Evolutionary conservation across 2,888 invertebrate species (phyloP).

Genomic region (Eugnorisma glareosa): DNA sequence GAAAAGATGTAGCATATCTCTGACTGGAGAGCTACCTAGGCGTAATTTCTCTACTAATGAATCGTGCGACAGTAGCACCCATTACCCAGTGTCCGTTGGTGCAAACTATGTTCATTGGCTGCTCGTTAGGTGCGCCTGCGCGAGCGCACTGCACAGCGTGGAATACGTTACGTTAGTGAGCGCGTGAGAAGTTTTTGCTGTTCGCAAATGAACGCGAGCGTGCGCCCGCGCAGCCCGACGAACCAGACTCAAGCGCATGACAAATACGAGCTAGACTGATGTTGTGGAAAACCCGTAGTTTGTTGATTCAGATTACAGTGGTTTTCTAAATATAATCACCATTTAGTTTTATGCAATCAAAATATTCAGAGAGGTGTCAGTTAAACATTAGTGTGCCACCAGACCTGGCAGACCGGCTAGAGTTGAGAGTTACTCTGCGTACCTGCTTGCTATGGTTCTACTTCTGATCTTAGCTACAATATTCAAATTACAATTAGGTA

Average conservation of each 20-base stretch:
- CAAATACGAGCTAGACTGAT: conserved; percentile 22
- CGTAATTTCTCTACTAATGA: conserved; percentile 42
- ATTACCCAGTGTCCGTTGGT: conserved; percentile 25
- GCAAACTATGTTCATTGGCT: conserved; percentile 54
- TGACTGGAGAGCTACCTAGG: not conserved
- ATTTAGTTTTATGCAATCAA: not conserved
- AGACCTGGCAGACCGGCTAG: not conserved
- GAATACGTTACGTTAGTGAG: conserved; percentile 58
- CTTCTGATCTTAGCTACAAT: not conserved
- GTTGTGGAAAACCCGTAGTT: conserved; percentile 33
- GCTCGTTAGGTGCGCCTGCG: conserved; percentile 57
- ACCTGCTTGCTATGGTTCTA: not conserved
- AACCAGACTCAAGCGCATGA: conserved; percentile 62
- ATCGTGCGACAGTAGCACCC: conserved; percentile 16
- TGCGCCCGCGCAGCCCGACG: conserved; percentile 43
- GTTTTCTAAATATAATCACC: too few species aligned
- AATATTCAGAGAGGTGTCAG: too few species aligned
- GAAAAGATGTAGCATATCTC: conserved; percentile 4
- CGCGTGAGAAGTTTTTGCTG: conserved; percentile 60
- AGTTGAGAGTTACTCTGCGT: not conserved
- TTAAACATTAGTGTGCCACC: not conserved
- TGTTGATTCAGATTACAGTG: conserved; percentile 10
- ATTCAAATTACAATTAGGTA: not conserved
- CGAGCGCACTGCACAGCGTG: conserved; percentile 42
- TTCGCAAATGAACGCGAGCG: conserved; percentile 47